phyloP scores from a whole-genome alignment of 2,113 vertebrate genomes.

The Pelobates fuscus region DNA sequence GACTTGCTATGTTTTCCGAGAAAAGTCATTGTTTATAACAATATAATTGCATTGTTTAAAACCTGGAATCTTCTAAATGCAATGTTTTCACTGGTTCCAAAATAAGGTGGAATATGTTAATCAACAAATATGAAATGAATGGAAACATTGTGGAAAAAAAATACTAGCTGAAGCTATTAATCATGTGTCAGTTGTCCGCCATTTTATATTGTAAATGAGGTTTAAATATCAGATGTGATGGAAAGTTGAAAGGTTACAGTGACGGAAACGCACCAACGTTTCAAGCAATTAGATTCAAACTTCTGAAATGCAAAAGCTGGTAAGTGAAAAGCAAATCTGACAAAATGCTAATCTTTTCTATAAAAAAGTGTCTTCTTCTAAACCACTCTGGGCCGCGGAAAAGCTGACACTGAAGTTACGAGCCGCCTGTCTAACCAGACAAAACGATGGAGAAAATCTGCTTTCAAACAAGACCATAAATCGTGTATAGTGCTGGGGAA shows the following conservation, averaged over 20 bases:
- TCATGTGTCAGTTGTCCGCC: conserved; percentile 56
- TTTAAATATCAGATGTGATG: conserved; percentile 59
- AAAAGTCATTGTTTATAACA: too few species aligned
- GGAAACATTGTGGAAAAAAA: conserved; percentile 21
- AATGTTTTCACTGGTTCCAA: too few species aligned
- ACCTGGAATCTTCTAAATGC: too few species aligned
- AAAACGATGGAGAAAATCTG: conserved; percentile 74
- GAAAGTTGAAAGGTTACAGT: conserved; percentile 70
- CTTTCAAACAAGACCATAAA: conserved; percentile 72
- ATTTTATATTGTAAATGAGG: conserved; percentile 47
- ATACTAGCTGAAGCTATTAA: conserved; percentile 37
- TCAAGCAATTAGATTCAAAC: conserved; percentile 61
- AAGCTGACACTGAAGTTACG: conserved; percentile 73
- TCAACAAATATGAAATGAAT: conserved; percentile 15
- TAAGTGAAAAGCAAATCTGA: conserved; percentile 72
- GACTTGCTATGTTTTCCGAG: too few species aligned
- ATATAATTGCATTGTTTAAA: too few species aligned
- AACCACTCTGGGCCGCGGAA: conserved; percentile 66
- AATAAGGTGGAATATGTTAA: not conserved
- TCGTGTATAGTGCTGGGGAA: conserved; percentile 62
- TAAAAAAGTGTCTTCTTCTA: conserved; percentile 65
- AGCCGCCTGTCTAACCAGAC: conserved; percentile 71
- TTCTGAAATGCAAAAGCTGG: conserved; percentile 64
- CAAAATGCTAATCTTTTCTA: conserved; percentile 72
- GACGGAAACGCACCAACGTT: conserved; percentile 58